Base-by-base conservation (phyloP, 2,888 invertebrate genomes). In the Carabus problematicus region DNA sequence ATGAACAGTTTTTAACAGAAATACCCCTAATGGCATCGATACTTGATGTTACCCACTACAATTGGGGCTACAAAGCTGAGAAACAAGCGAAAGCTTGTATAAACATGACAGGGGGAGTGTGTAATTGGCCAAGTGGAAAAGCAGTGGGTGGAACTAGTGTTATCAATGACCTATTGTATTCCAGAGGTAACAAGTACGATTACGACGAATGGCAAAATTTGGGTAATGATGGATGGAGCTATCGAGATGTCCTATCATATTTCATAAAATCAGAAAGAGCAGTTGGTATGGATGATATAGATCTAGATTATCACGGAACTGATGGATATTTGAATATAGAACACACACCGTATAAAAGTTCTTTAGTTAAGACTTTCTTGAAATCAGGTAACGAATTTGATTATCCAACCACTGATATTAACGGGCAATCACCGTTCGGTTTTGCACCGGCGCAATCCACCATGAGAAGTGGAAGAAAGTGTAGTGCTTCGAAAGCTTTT, bases 211-310 rank as follows among this genome's bases (percentile, higher is more conserved):
- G 95, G 95, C 89, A 85, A n/a, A 81, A 81, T 29, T 83, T 89
- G 78, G 95, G 94, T 0, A 94, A 94, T 76, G 78, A 83, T 0
- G 94, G 94, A 0, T 95, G 95, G 95, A 86, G 88, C 68, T 94
- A 90, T 77, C 77, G 85, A 0, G 88, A 92, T 66, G 84, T 93
- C 0, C 77, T 93, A 16, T 86, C 89, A 1, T 94, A 93, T 78
- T 96, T 96, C 75, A 86, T 86, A 71, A 93, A 92, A 79, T 91
- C 91, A 0, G 93, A 93, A 82, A 89, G 90, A 74, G 87, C 90
- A 73, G 84, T 84, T 59, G 85, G 86, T 66, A 78, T 84, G 58
- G 84, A 85, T 29, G 79, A 89, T 45, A 84, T 83, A 64, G 88
- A 90, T 77, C 88, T 87, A 0, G 82, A 84, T 1, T 91, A 86